Evolutionary conservation across 2,113 vertebrate species (phyloP).

Genomic region (Pluvianellus socialis): DNA sequence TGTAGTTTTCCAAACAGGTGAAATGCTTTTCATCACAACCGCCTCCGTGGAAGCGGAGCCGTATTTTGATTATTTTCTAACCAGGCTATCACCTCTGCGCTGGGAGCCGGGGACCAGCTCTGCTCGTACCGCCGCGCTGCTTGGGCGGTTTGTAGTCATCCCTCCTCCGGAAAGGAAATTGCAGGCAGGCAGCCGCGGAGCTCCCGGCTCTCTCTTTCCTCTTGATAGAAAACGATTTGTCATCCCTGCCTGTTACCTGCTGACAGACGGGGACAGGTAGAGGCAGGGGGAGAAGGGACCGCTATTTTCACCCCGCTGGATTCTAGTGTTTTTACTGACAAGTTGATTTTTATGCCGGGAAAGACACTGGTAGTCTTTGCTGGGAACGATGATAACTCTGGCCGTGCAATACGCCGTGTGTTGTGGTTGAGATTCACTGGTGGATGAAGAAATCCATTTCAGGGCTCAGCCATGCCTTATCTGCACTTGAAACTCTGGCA

Average conservation of each 20-base stretch:
- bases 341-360: background rate
- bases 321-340: background rate
- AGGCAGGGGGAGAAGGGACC: background rate
- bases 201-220: background rate
- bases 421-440: background rate
- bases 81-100: background rate
- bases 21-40: conserved; percentile 47
- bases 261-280: background rate
- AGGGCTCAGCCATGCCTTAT: background rate
- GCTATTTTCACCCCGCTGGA: background rate
- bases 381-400: background rate
- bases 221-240: background rate
- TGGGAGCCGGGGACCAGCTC: background rate
- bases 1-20: conserved; percentile 34
- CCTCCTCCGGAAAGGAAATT: background rate
- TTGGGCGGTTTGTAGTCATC: background rate
- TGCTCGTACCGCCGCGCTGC: background rate
- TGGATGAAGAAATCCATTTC: background rate
- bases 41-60: conserved; percentile 33
- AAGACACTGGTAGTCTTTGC: background rate
- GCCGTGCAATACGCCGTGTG: fast-evolving
- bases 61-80: conserved; percentile 25
- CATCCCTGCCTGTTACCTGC: background rate
- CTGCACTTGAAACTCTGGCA: background rate
- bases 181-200: background rate